Evolutionary conservation across 2,888 invertebrate genomes (phyloP), one percentile per base, ranked within the genome.

Genomic region (Meandrusa payeni): DNA sequence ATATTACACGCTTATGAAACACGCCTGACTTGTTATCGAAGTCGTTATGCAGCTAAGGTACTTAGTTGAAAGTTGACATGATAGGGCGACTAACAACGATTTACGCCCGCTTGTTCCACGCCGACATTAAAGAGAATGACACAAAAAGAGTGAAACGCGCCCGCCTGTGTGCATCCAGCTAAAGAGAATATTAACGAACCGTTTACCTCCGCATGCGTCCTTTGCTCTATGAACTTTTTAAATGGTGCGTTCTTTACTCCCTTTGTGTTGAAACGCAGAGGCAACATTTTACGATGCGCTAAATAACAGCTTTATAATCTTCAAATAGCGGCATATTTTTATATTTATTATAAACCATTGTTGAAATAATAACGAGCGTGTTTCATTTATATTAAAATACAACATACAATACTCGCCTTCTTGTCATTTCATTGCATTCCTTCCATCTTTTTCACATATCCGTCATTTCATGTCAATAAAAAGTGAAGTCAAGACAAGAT

Each of bases 111-210:
- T 24, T 36, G 17, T 36, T 40, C 28, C 22, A 27, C 27, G 12
- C 22, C 27, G 15, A 41, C 41, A 34, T 34, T 27, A 34, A 41
- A 22, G 33, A 13, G 34, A 28, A 41, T 27, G 27, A 34, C 26
- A 24, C 32, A 40, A 40, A 40, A 23, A 32, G 40, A 37, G 27
- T 7, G 24, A 40, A 7, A 6, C 24, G 22, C 2, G 20, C 24
- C 10, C 24, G 15, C 3, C 15, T 11, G 10, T 34, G 22, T 11
- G 22, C 22, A 28, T 15, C 5, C 29, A 38, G 20, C 41, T 34
- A 41, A 41, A 41, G 34, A 34, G 41, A 41, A 41, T 41, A 34
- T 41, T 34, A 41, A 41, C 41, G 23, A 34, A 28, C 41, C 26
- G 22, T 41, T 41, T 41, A 28, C 41, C 28, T 10, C 22, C 33